Conservation (phyloP, 2,797 vertebrate species). For the Okamejei kenojei region DNA sequence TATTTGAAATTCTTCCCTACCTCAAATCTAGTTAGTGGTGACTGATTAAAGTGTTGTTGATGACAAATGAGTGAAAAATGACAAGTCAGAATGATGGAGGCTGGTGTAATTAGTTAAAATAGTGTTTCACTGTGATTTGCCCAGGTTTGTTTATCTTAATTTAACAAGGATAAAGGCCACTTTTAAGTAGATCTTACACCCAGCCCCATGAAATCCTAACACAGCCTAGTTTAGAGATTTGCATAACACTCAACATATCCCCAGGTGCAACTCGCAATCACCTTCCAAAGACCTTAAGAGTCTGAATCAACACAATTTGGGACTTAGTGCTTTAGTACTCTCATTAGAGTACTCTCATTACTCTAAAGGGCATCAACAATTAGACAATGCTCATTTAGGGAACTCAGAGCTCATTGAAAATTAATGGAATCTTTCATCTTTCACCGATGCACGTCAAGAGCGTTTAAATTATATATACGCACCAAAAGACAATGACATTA, state of each 20-base stretch:
- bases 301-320: not conserved
- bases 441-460: no score
- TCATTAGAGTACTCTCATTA: not conserved
- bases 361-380: no score
- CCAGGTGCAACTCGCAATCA: not conserved
- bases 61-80: not conserved
- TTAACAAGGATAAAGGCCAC: not conserved
- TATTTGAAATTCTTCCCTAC: not conserved
- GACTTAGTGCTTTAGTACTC: not conserved
- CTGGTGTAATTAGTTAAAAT: not conserved
- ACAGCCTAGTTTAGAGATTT: no score
- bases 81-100: not conserved
- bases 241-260: not conserved
- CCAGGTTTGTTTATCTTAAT: not conserved
- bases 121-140: no score
- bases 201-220: not conserved
- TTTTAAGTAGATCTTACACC: not conserved
- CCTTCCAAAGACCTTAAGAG: not conserved
- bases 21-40: not conserved
- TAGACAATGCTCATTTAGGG: no score
- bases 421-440: no score
- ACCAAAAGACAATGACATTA: no score
- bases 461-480: no score
- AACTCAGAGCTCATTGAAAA: no score
- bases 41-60: not conserved